Base-by-base conservation (phyloP, 2,888 invertebrate genomes). In the Achlya flavicornis region DNA sequence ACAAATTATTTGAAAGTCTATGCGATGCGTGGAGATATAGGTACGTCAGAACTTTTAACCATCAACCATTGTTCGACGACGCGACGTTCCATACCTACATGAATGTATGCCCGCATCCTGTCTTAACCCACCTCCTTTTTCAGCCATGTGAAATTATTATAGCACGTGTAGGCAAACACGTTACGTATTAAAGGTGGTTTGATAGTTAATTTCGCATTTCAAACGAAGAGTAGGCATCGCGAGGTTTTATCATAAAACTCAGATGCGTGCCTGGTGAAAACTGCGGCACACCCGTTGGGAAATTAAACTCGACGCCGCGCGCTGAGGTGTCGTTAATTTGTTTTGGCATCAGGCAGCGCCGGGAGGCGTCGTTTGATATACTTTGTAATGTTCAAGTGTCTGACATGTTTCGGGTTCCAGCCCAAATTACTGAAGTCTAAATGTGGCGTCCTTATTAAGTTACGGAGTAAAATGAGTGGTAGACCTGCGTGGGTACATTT, bases 321-420 rank as follows among this genome's bases (percentile, higher is more conserved):
- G 77, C 77, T 72, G 85, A 82, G 80, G 81, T 81, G 87, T 81
- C 82, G 82, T 86, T 91, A 91, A 92, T 91, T 88, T 86, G 89
- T 89, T 89, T 85, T 86, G 88, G 84, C 87, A 76, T 77, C 75
- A 76, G 76, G 72, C 77, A 69, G 66, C 70, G 75, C 43, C n/a
- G 26, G 58, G 63, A 32, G 64, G 65, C 61, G 59, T 63, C 38
- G 16, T 19, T 61, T 46, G 35, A 11, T 57, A 61, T 64, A 65
- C 58, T 57, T 57, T 48, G 62, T 63, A 63, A 48, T 38, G 35
- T 35, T 53, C 61, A 61, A 58, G 66, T 64, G 61, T 60, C 61
- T 66, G 48, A 38, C 58, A 43, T 53, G 35, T 57, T 66, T 67
- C 26, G 64, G 61, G 48, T 57, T 62, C 62, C 63, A 59, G 35